These are phyloP conservation scores for Illadopsis cleaveri DNA, from an alignment of 2,113 vertebrate genomes.

Conservation along the genomic window DNA sequence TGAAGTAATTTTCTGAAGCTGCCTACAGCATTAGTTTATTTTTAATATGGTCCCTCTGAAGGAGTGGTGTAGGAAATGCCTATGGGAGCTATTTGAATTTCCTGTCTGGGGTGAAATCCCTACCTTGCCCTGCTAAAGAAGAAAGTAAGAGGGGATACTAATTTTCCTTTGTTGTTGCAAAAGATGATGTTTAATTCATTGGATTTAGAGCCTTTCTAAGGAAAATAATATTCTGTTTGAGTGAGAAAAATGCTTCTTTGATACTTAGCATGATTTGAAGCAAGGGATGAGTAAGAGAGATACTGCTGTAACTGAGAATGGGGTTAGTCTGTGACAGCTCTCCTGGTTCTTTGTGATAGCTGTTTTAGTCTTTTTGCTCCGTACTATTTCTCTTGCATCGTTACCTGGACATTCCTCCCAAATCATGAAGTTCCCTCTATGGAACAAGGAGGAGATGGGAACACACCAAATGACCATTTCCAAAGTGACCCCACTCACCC, in stretches of 20 bases:
- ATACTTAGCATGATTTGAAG: conserved; percentile 66
- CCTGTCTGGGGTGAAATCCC: conserved; percentile 22
- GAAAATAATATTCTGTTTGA: conserved; percentile 67
- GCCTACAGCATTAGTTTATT: conserved; percentile 60
- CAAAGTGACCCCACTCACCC: rapidly evolving
- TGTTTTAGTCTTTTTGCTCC: neutral
- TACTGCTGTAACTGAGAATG: neutral
- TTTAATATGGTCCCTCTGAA: conserved; percentile 62
- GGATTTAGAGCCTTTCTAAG: conserved; percentile 61
- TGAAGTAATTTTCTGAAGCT: conserved; percentile 57
- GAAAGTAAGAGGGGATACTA: conserved; percentile 52
- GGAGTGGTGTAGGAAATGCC: conserved; percentile 35
- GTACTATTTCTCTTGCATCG: neutral
- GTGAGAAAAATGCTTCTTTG: conserved; percentile 70
- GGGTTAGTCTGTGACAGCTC: neutral
- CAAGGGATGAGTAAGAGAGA: conserved; percentile 31
- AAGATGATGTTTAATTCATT: conserved; percentile 71
- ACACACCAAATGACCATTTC: rapidly evolving
- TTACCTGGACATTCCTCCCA: neutral
- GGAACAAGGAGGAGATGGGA: neutral
- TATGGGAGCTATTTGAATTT: conserved; percentile 59
- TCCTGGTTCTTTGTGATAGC: conserved; percentile 23
- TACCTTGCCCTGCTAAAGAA: conserved; percentile 37
- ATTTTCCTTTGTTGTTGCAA: conserved; percentile 60
- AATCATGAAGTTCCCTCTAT: neutral